A percentile compares a stretch with the other conserved stretches of the same genome.
These are phyloP conservation scores for Ciconia stormi DNA, from an alignment of 2,113 vertebrate genomes.

Conservation along the genomic window DNA sequence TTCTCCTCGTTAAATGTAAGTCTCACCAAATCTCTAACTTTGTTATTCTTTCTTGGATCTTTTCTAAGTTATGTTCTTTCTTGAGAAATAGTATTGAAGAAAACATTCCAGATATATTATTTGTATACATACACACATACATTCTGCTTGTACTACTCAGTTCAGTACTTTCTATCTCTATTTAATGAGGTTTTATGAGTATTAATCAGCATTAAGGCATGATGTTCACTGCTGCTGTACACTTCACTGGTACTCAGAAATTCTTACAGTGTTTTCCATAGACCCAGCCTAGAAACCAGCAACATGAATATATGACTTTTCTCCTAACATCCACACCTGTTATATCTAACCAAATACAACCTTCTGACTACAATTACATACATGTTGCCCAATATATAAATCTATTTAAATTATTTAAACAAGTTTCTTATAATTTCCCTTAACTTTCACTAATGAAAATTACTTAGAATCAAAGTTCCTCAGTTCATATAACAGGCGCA, in stretches of 20 bases:
- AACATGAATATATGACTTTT: not conserved
- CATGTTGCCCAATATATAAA: not conserved
- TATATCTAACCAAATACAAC: not conserved
- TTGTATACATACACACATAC: not conserved
- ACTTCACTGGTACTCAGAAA: not conserved
- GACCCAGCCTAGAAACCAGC: not conserved
- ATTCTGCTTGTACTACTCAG: not conserved
- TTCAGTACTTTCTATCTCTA: not conserved
- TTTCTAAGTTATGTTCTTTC: not conserved
- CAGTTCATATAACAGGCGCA: not conserved
- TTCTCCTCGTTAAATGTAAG: not conserved
- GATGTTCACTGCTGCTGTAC: not conserved
- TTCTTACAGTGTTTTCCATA: not conserved
- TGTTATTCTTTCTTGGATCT: not conserved
- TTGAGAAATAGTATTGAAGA: not conserved
- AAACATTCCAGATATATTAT: not conserved
- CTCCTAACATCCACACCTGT: not conserved
- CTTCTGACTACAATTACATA: not conserved
- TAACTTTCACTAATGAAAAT: not conserved
- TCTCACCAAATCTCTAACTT: not conserved
- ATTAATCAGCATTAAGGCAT: not conserved
- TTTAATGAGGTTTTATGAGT: not conserved
- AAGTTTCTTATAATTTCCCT: not conserved
- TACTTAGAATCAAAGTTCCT: not conserved
- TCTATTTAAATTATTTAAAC: not conserved